Evolutionary conservation across 2,888 invertebrate species (phyloP), one percentile per base, ranked within the genome.

Genomic region (Diplolepis rosae): DNA sequence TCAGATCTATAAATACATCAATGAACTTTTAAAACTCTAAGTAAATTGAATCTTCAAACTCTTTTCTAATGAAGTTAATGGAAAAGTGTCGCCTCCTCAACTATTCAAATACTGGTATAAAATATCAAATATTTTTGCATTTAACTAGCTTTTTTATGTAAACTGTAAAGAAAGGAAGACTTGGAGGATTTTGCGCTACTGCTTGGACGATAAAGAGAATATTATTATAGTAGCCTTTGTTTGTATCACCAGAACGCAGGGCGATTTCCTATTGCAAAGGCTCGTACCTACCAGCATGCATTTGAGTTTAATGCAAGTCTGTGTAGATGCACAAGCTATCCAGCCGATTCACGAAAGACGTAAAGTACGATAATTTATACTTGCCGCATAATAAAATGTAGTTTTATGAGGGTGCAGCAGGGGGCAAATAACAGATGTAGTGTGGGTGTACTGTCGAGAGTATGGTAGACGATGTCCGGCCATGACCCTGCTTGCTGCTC

Each of bases 391-490:
- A 78, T 83, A 81, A 83, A 82, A 79, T 76, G 79, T 72, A 78
- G 74, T 69, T 83, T 83, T 82, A 82, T 79, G 85, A 82, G 81
- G 79, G 76, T 76, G 76, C 73, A 61, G 69, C 54, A 68, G 69
- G 78, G 68, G 74, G 75, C 75, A 77, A 76, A 77, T 79, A 82
- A 82, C 82, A 80, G 77, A 81, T 80, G 79, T 79, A 82, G 83
- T 79, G 84, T 83, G 84, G 83, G 85, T 83, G 76, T 76, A 70
- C 68, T 77, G 79, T 73, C 79, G 76, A 78, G 82, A 82, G 80
- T 81, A 82, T 79, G 81, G 83, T 85, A 87, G 88, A 88, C 88
- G 86, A 85, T 88, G 88, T 86, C 87, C 88, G 87, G 87, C 88
- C 88, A 78, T 88, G 88, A 88, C 88, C 88, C 88, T 88, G 86